phyloP scores from a whole-genome alignment of 2,113 vertebrate species.

The Thamnaconus septentrionalis region DNA sequence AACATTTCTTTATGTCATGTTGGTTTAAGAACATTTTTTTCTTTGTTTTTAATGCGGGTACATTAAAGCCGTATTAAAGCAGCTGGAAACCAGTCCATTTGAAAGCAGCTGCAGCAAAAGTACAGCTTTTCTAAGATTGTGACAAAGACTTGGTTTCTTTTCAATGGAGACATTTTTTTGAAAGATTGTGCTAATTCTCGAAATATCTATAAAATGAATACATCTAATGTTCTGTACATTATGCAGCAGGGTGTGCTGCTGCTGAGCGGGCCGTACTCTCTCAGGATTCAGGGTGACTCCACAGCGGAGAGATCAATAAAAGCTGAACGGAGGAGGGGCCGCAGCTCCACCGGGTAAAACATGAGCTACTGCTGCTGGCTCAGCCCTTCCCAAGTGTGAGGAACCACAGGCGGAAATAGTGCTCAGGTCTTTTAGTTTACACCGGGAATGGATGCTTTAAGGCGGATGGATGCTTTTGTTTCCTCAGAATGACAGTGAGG shows the following conservation, averaged over 20 bases:
- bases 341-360: conserved; percentile 45
- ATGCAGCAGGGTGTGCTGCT: not conserved
- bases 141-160: no score
- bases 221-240: not conserved
- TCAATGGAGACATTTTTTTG: no score
- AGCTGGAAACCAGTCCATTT: no score
- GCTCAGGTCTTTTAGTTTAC: not conserved
- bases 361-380: conserved; percentile 56
- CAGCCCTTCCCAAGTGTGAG: conserved; percentile 47
- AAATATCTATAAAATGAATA: no score
- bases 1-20: not conserved
- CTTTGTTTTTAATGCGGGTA: not conserved
- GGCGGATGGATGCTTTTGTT: no score
- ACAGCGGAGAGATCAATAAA: conserved; percentile 58
- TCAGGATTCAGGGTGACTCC: conserved; percentile 42
- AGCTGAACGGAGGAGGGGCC: conserved; percentile 40
- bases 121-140: no score
- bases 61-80: no score
- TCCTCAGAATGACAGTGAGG: no score
- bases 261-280: conserved; percentile 16
- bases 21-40: conserved; percentile 7
- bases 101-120: no score
- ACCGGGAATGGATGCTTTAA: not conserved
- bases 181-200: no score
- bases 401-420: not conserved